phyloP scores from a whole-genome alignment of 2,113 vertebrate species.

The Pachycephala philippinensis region DNA sequence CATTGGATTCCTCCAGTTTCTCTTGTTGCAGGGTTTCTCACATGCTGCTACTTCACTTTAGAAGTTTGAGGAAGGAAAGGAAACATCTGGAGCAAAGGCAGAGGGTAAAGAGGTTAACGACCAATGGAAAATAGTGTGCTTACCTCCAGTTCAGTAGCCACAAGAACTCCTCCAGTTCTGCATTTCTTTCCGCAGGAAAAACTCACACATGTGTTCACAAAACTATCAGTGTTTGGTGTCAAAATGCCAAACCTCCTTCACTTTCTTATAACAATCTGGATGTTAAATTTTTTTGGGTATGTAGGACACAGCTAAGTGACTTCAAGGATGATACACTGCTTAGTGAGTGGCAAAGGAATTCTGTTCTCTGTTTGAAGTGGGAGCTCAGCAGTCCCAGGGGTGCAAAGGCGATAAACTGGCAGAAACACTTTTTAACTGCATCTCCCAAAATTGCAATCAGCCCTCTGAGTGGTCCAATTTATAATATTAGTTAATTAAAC shows the following conservation, averaged over 20 bases:
- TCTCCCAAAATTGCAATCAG: rapidly evolving
- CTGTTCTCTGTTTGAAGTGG: neutral
- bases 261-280: neutral
- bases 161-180: neutral
- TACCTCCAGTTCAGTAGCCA: constrained; percentile 26
- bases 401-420: neutral
- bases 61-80: constrained; percentile 19
- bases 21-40: neutral
- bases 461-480: neutral
- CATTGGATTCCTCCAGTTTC: neutral
- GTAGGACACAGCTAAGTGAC: neutral
- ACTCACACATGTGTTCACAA: neutral
- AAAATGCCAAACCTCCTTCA: neutral
- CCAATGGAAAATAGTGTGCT: neutral
- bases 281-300: neutral
- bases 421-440: neutral
- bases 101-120: constrained; percentile 29
- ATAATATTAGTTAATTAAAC: neutral
- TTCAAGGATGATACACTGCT: neutral
- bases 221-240: neutral
- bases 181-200: constrained; percentile 7
- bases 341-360: neutral
- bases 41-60: neutral
- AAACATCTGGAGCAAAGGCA: constrained; percentile 55
- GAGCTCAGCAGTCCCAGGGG: neutral